Conservation (phyloP, 2,888 invertebrate genomes). For the Stenotaenia linearis region DNA sequence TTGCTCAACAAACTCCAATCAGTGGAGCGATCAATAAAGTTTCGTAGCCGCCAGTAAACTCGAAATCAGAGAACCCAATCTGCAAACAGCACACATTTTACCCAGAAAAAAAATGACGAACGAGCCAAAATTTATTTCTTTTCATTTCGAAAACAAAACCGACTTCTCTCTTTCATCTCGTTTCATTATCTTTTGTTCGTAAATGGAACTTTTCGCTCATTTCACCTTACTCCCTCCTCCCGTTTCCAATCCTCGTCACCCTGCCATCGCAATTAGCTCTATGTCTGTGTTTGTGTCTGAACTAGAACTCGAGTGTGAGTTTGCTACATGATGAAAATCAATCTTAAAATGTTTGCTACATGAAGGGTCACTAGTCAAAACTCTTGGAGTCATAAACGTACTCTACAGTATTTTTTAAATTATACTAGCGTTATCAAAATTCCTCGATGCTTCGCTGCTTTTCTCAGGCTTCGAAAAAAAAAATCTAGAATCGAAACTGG, state of each 20-base stretch:
- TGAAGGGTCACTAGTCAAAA: too few species aligned
- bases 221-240: not conserved
- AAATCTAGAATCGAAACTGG: too few species aligned
- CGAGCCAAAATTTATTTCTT: not conserved
- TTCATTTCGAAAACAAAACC: not conserved
- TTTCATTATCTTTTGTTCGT: not conserved
- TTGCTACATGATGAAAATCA: not conserved
- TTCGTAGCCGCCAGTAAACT: not conserved
- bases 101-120: not conserved
- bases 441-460: too few species aligned
- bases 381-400: too few species aligned
- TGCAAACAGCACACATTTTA: not conserved
- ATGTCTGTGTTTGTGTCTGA: not conserved
- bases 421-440: too few species aligned
- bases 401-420: too few species aligned
- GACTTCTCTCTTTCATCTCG: not conserved
- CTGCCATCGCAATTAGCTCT: not conserved
- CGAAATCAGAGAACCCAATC: not conserved
- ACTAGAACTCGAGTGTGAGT: not conserved
- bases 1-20: not conserved
- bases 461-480: too few species aligned
- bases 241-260: not conserved
- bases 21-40: not conserved
- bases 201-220: not conserved
- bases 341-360: too few species aligned